Percentiles rank a stretch among this genome's conserved stretches.
These are phyloP conservation scores for Drosophila engyochracea DNA, from an alignment of 2,888 invertebrate species.

Conservation along the genomic window DNA sequence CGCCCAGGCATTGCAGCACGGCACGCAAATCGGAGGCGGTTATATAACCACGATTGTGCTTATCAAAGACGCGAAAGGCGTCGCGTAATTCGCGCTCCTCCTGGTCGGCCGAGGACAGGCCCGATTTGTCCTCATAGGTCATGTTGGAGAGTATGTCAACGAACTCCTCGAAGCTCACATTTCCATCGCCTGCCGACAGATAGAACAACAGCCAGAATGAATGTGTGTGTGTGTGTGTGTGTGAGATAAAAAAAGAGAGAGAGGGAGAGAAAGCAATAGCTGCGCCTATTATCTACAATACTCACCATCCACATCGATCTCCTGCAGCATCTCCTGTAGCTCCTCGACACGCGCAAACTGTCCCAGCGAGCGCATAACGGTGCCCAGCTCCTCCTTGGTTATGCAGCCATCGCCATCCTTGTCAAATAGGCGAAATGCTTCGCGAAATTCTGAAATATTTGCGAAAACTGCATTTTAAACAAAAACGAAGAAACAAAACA, in stretches of 20 bases:
- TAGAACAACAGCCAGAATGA: background rate
- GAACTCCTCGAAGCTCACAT: slow-evolving; percentile 95
- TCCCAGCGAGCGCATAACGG: slow-evolving; percentile 94
- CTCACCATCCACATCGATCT: slow-evolving; percentile 92
- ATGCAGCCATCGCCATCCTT: slow-evolving; percentile 95
- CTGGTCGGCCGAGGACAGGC: slow-evolving; percentile 89
- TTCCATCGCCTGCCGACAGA: slow-evolving; percentile 90
- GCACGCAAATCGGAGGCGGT: slow-evolving; percentile 95
- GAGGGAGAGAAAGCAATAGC: background rate
- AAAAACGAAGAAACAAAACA: background rate
- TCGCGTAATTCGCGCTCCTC: slow-evolving; percentile 93
- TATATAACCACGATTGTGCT: slow-evolving; percentile 95
- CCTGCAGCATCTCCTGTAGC: slow-evolving; percentile 93
- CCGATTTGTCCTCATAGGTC: slow-evolving; percentile 88
- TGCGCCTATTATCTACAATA: background rate
- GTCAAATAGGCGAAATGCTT: slow-evolving; percentile 94
- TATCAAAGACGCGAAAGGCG: slow-evolving; percentile 95
- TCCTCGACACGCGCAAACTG: slow-evolving; percentile 95
- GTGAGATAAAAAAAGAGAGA: background rate
- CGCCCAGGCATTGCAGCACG: slow-evolving; percentile 94
- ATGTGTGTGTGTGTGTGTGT: background rate
- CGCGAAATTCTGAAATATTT: slow-evolving; percentile 90
- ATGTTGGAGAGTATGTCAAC: slow-evolving; percentile 93
- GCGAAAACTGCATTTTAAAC: background rate
- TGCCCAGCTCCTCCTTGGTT: slow-evolving; percentile 93